Evolutionary conservation across 2,113 vertebrate species (phyloP), one percentile per base, ranked within the genome.

Genomic region (Setophaga coronata): DNA sequence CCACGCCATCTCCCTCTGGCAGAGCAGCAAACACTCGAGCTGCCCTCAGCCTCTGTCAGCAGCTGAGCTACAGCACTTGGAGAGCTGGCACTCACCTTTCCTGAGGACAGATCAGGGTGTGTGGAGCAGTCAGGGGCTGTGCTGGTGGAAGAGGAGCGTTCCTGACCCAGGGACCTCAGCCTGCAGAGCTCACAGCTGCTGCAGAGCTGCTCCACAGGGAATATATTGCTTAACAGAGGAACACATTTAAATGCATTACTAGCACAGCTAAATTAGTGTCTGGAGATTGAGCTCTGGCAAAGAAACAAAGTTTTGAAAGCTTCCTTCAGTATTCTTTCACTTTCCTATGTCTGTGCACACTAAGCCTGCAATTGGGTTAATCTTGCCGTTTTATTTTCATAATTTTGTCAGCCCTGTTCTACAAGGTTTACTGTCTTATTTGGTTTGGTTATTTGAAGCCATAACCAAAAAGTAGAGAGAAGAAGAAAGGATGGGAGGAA

Each of bases 281-380:
- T 94, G 74, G 79, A 95, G 92, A 77, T 53, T 18, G 76, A 88
- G 54, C 19, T 65, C 67, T 92, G 82, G 96, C 86, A 72, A 48
- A 71, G 79, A 90, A 82, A 71, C n/a, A 89, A 66, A 61, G 53
- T 77, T 77, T 20, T 80, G 66, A 90, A 82, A 73, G 42, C 42
- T 92, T 89, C 1, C 0, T 86, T 82, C 79, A 48, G 56, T 82
- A 34, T 57, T 64, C 65, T 64, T 90, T 48, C 40, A 40, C 78
- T 82, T 93, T 90, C 54, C 28, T 88, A 4, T 69, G 54, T 48
- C 72, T 87, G 69, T 3, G 11, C 14, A 33, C 47, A 11, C 31
- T 25, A 56, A 89, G 40, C 48, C 58, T 26, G 53, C 82, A 31
- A 10, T 1, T 40, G 43, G 47, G 56, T 64, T 91, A n/a, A 43